Conservation (phyloP, 2,888 invertebrate genomes). For the Clivina fossor region DNA sequence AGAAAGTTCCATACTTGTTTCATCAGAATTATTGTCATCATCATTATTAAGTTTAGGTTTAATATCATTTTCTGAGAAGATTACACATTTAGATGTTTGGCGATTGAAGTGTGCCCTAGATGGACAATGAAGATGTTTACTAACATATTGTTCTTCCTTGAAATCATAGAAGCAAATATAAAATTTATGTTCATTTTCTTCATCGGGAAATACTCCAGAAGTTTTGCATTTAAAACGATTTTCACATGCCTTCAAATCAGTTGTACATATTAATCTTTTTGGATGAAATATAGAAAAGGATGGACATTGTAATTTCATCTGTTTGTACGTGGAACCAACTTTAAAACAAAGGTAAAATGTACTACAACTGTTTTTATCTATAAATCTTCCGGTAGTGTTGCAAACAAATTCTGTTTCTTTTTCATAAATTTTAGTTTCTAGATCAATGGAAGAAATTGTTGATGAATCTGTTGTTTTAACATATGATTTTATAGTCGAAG, state of each 20-base stretch:
- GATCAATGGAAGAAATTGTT: background rate
- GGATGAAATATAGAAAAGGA: constrained; percentile 42
- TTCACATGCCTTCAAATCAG: constrained; percentile 40
- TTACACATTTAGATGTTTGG: constrained; percentile 55
- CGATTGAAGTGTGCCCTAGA: constrained; percentile 52
- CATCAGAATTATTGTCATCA: constrained; percentile 19
- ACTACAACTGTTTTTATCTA: constrained; percentile 44
- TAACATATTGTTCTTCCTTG: constrained; percentile 56
- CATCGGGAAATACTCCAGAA: constrained; percentile 57
- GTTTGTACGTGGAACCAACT: constrained; percentile 36
- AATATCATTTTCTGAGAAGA: constrained; percentile 45
- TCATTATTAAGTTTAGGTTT: constrained; percentile 1
- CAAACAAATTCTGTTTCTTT: constrained; percentile 40
- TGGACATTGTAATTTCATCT: constrained; percentile 44
- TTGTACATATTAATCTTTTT: constrained; percentile 42
- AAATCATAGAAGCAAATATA: constrained; percentile 58
- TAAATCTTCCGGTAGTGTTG: constrained; percentile 42
- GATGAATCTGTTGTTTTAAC: background rate
- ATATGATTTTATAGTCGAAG: background rate
- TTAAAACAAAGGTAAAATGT: constrained; percentile 46
- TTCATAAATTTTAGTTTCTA: background rate
- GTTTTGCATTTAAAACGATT: constrained; percentile 42
- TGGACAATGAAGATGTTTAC: constrained; percentile 56
- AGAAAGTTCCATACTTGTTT: constrained; percentile 41
- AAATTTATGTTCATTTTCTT: constrained; percentile 56